phyloP scores from a whole-genome alignment of 2,797 vertebrate genomes.

The Chiloscyllium punctatum region DNA sequence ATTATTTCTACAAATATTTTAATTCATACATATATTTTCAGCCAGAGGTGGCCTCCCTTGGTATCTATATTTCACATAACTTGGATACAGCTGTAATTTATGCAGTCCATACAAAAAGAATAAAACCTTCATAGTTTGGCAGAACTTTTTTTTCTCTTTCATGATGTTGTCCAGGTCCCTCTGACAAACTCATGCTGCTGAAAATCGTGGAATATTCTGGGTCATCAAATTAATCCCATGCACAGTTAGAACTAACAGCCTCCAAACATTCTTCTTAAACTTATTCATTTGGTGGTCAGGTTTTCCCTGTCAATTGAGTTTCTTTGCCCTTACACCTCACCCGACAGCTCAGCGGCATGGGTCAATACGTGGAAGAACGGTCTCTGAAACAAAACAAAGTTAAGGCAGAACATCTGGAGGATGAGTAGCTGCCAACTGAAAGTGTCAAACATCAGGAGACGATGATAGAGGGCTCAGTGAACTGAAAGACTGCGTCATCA shows the following conservation, averaged over 20 bases:
- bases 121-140: not conserved
- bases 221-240: too few relatives aligned
- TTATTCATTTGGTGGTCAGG: not conserved
- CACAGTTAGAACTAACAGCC: not conserved
- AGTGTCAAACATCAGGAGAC: conserved; percentile 50
- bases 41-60: too few relatives aligned
- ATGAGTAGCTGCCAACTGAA: not conserved
- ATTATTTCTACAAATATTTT: conserved; percentile 16
- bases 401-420: not conserved
- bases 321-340: not conserved
- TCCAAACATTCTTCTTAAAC: not conserved
- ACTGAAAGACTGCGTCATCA: conserved; percentile 70
- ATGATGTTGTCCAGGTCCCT: not conserved
- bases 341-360: not conserved
- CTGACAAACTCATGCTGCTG: not conserved
- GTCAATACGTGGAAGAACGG: not conserved
- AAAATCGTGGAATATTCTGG: not conserved
- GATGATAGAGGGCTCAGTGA: conserved; percentile 65
- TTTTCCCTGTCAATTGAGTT: not conserved
- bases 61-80: not conserved
- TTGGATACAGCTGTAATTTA: too few relatives aligned
- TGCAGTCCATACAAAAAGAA: too few relatives aligned
- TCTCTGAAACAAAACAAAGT: not conserved
- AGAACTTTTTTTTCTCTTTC: not conserved
- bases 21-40: conserved; percentile 1